These are phyloP conservation scores for Betta splendens DNA, from an alignment of 2,797 vertebrate genomes.

Conservation along the genomic window DNA sequence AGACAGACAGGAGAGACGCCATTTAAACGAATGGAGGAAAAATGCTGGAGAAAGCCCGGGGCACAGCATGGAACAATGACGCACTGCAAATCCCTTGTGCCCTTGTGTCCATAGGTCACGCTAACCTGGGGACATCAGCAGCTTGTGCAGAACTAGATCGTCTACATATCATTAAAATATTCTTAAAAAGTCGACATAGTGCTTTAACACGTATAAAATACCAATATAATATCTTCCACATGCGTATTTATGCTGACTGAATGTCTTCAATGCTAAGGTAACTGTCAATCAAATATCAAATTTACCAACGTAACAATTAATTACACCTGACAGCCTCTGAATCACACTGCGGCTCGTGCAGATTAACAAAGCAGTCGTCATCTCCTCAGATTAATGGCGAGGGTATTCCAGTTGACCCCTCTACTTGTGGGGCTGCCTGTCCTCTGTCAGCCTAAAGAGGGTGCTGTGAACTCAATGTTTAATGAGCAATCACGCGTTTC, in stretches of 20 bases:
- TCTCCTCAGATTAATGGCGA: slow-evolving; percentile 10
- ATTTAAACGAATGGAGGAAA: slow-evolving; percentile 38
- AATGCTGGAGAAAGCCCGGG: slow-evolving; percentile 23
- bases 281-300: slow-evolving; percentile 1
- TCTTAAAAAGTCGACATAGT: background rate
- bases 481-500: slow-evolving; percentile 67
- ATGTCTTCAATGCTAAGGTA: background rate
- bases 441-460: slow-evolving; percentile 77
- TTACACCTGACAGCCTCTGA: background rate
- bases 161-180: slow-evolving; percentile 13
- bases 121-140: slow-evolving; percentile 42
- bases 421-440: slow-evolving; percentile 29
- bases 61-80: slow-evolving; percentile 11
- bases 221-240: background rate
- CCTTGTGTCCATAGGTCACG: slow-evolving; percentile 56
- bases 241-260: background rate
- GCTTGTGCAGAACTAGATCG: slow-evolving; percentile 4
- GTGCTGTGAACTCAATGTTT: slow-evolving; percentile 81
- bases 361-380: slow-evolving; percentile 1
- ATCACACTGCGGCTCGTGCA: background rate
- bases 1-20: slow-evolving; percentile 38
- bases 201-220: background rate
- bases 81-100: slow-evolving; percentile 41
- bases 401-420: slow-evolving; percentile 40
- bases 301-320: background rate